phyloP scores from a whole-genome alignment of 2,113 vertebrate genomes.

The Notiomystis cincta region DNA sequence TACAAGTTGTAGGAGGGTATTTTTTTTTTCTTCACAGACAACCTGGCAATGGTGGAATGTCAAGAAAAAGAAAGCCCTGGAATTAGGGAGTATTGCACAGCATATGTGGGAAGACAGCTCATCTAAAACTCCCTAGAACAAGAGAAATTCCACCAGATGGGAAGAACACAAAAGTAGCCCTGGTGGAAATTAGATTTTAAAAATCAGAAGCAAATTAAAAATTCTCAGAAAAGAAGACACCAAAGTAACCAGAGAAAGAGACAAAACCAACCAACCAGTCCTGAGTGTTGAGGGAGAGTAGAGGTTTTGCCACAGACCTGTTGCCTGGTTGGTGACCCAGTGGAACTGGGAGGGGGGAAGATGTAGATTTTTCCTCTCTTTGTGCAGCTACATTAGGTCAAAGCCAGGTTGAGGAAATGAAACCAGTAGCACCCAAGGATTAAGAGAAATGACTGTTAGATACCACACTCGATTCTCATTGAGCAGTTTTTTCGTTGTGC shows the following conservation, averaged over 20 bases:
- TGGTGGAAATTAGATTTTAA: background rate
- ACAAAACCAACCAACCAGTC: background rate
- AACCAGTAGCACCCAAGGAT: background rate
- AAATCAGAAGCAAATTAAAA: background rate
- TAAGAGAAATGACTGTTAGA: background rate
- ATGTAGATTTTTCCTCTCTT: background rate
- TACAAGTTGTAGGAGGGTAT: background rate
- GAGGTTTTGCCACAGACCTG: background rate
- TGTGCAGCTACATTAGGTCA: background rate
- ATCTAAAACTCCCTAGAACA: background rate
- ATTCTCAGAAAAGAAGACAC: background rate
- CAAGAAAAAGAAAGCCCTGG: background rate
- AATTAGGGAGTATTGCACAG: background rate
- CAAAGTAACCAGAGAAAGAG: background rate
- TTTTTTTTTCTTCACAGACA: background rate
- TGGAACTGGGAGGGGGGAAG: accelerated
- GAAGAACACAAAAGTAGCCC: background rate
- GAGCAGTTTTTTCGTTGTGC: background rate
- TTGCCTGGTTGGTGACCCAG: background rate
- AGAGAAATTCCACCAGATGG: background rate
- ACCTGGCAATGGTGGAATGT: background rate
- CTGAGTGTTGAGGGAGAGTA: accelerated
- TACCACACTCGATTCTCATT: background rate
- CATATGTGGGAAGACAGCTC: background rate
- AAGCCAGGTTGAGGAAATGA: background rate